Conservation (phyloP, 35 echinoderm and acorn worm genomes). For the Eucidaris tribuloides region DNA sequence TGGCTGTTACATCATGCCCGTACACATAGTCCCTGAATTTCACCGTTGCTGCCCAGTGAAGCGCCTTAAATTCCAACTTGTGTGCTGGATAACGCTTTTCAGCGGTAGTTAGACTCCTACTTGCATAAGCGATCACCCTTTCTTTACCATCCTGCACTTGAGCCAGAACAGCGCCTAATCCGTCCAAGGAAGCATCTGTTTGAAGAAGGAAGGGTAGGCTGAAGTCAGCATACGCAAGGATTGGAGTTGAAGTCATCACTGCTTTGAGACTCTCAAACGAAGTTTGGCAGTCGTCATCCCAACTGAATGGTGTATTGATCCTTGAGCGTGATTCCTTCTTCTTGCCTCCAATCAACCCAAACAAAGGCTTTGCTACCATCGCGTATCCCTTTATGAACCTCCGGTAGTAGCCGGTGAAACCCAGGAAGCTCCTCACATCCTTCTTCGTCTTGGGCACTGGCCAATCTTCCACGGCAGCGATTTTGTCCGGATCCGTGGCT, state of each 20-base stretch:
- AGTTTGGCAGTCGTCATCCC: background rate
- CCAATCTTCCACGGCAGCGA: slow-evolving; percentile 4
- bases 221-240: slow-evolving; percentile 17
- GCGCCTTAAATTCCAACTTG: slow-evolving; percentile 31
- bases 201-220: slow-evolving; percentile 23
- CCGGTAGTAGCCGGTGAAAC: slow-evolving; percentile 9
- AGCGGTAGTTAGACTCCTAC: background rate
- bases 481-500: slow-evolving; percentile 37
- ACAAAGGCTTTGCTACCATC: background rate
- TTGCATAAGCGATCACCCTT: slow-evolving; percentile 40
- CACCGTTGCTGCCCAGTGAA: slow-evolving; percentile 21
- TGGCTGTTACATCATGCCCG: slow-evolving; percentile 22
- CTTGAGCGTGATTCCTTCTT: too few species aligned
- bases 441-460: slow-evolving; percentile 10
- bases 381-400: background rate
- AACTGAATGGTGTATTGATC: background rate
- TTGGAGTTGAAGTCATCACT: background rate
- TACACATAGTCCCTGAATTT: slow-evolving; percentile 50
- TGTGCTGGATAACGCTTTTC: slow-evolving; percentile 40
- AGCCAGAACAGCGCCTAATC: slow-evolving; percentile 33
- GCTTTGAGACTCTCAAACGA: too few species aligned
- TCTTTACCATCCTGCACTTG: slow-evolving; percentile 52
- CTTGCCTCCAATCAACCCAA: background rate
- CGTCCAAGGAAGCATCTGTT: slow-evolving; percentile 40
- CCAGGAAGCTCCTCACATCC: background rate